These are phyloP conservation scores for Tapera naevia DNA, from an alignment of 2,797 vertebrate species.

Conservation along the genomic window DNA sequence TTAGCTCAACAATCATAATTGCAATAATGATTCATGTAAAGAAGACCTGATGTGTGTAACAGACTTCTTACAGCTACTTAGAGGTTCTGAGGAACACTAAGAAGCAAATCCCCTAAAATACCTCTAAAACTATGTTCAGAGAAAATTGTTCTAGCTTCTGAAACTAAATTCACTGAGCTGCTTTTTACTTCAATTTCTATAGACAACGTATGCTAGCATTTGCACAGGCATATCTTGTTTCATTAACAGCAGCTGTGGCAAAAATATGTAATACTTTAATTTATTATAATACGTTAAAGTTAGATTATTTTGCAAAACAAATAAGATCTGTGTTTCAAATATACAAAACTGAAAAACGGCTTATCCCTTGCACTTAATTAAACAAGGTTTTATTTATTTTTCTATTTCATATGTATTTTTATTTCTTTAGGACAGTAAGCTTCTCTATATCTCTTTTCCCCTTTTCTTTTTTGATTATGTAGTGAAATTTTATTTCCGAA, in stretches of 20 bases:
- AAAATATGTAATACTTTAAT: background rate
- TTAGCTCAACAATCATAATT: slow-evolving; percentile 20
- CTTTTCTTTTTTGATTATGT: background rate
- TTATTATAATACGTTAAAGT: background rate
- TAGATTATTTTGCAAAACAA: background rate
- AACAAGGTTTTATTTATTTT: background rate
- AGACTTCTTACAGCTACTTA: background rate
- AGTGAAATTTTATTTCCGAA: background rate
- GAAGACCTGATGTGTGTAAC: background rate
- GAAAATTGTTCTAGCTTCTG: background rate
- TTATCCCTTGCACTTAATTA: background rate
- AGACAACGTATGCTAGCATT: background rate
- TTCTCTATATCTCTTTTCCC: background rate
- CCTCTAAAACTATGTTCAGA: background rate
- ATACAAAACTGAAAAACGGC: background rate
- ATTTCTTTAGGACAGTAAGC: background rate
- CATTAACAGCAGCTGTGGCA: background rate
- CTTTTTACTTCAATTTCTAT: background rate
- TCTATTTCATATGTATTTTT: background rate
- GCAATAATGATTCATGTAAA: background rate
- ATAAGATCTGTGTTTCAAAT: background rate
- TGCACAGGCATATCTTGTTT: background rate
- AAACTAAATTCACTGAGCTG: background rate
- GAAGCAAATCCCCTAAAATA: background rate
- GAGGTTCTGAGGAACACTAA: background rate